Evolutionary conservation across 2,888 invertebrate species (phyloP).

Genomic region (Timandra comae): DNA sequence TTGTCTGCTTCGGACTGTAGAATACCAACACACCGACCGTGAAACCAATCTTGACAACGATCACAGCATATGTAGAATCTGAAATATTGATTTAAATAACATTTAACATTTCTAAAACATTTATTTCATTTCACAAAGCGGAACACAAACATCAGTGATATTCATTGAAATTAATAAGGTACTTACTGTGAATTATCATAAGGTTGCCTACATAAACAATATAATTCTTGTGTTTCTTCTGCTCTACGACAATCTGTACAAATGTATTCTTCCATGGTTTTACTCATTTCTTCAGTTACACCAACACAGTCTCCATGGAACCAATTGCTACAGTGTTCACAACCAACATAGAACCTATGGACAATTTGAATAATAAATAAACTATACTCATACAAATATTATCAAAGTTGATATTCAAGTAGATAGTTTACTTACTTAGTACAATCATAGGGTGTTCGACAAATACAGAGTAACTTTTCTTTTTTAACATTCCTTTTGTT

Average conservation of each 20-base stretch:
- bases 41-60: conserved; percentile 99
- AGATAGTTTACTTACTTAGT: conserved; percentile 81
- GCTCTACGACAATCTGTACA: conserved; percentile 91
- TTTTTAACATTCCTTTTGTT: conserved; percentile 71
- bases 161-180: conserved; percentile 6
- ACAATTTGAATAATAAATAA: not conserved
- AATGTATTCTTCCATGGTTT: conserved; percentile 92
- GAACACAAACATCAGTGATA: no score
- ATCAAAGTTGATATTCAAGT: not conserved
- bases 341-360: conserved; percentile 95
- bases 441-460: conserved; percentile 96
- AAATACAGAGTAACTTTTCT: conserved; percentile 92
- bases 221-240: conserved; percentile 92
- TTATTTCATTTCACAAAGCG: no score
- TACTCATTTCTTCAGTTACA: conserved; percentile 93
- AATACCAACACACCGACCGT: conserved; percentile 97
- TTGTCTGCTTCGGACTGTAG: conserved; percentile 95
- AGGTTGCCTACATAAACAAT: conserved; percentile 96
- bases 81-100: conserved; percentile 28
- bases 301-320: conserved; percentile 98
- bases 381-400: not conserved
- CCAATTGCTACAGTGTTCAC: conserved; percentile 98
- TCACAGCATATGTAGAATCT: conserved; percentile 99
- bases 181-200: conserved; percentile 98
- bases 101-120: no score